Base-by-base conservation (phyloP, 1,140 invertebrate species). In the Anastatus disparis region DNA sequence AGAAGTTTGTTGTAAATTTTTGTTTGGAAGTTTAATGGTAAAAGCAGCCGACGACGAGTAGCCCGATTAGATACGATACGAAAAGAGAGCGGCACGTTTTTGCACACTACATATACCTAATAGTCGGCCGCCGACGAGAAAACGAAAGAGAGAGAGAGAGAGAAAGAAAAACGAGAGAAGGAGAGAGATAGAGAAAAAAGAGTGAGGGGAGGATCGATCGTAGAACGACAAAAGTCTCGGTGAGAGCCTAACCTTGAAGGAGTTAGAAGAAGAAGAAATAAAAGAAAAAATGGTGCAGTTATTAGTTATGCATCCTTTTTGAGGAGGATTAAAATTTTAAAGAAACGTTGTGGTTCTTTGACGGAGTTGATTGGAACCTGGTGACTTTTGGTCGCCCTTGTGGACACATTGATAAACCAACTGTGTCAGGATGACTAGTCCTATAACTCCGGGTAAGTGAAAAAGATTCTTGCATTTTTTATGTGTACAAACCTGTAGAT, bases 361-460 rank as follows among this genome's bases (percentile, higher is more conserved):
- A 24, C 2, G 12, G 35, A 52, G 27, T 22, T 15, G 9, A 38
- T 6, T 13, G n/a, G n/a, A n/a, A n/a, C 26, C 15, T 50, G 55
- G 56, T 31, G 48, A 31, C 48, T 55, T 42, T 17, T 17, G 50
- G 44, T 55, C 40, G 24, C 42, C 42, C n/a, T 17, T 22, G n/a
- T 15, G n/a, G 55, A 61, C 58, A 24, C 2, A n/a, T 31, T 31
- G 10, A 20, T 52, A 10, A 48, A 42, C 10, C 29, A 42, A 58
- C 24, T 20, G 17, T n/a, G 35, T 44, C 52, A 59, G 12, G 12
- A 71, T 71, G 70, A 22, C 70, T 24, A 71, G 70, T 56, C 70
- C 70, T n/a, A 66, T 71, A 17, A 61, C 62, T 61, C 70, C 70
- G 0, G 70, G 65, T 65, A 12, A 58, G n/a, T n/a, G n/a, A n/a